phyloP scores from a whole-genome alignment of 2,888 invertebrate species.

The Piscicola geometra region DNA sequence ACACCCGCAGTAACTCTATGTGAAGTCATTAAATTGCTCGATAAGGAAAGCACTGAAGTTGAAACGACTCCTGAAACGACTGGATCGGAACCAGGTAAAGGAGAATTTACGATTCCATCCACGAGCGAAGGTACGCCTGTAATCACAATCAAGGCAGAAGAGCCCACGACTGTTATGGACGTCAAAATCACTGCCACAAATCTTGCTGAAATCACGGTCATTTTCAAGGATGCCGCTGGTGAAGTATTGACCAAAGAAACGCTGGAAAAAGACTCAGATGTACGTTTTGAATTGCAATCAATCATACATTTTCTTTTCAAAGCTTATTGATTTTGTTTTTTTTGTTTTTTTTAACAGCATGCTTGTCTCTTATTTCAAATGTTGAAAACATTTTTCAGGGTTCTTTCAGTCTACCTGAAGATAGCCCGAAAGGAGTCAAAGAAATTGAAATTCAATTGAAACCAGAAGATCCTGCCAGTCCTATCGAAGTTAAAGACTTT shows the following conservation, averaged over 20 bases:
- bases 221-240: background rate
- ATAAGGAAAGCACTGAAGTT: background rate
- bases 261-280: background rate
- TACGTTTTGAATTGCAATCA: too few species aligned
- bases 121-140: background rate
- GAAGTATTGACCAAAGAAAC: background rate
- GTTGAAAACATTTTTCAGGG: too few species aligned
- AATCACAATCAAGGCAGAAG: background rate
- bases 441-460: too few species aligned
- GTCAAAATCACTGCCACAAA: background rate
- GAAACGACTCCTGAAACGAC: background rate
- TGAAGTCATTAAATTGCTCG: background rate
- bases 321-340: too few species aligned
- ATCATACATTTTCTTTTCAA: too few species aligned
- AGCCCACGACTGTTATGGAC: background rate
- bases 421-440: too few species aligned
- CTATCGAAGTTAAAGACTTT: too few species aligned
- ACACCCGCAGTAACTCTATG: background rate
- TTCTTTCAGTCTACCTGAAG: too few species aligned
- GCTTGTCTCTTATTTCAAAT: too few species aligned
- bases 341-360: too few species aligned
- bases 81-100: background rate
- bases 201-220: background rate
- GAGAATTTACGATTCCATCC: background rate
- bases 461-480: too few species aligned